These are phyloP conservation scores for Scyliorhinus canicula DNA, from an alignment of 2,797 vertebrate genomes.

Conservation along the genomic window DNA sequence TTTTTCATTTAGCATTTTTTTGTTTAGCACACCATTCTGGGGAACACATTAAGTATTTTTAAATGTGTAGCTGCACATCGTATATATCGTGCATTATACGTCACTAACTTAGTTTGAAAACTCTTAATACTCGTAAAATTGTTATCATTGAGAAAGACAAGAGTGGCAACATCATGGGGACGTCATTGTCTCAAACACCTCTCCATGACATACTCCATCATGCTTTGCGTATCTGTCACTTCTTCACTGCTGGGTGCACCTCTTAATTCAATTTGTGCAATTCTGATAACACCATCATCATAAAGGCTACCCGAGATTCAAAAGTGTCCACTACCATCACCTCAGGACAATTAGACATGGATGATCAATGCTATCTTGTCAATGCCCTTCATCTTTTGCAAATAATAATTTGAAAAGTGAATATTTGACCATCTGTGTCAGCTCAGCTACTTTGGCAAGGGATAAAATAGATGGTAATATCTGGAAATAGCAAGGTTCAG, in stretches of 20 bases:
- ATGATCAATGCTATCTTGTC: neutral
- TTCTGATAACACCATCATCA: neutral
- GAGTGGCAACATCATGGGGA: neutral
- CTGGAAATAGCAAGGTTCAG: neutral
- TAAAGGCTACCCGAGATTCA: neutral
- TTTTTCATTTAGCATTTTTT: neutral
- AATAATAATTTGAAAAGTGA: neutral
- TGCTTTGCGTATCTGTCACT: neutral
- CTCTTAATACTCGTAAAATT: neutral
- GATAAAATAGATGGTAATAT: neutral
- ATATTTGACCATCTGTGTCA: neutral
- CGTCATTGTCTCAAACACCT: neutral
- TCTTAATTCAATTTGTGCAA: neutral
- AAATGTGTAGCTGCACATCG: neutral
- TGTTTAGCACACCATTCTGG: neutral
- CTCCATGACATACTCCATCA: neutral
- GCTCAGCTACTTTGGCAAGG: neutral
- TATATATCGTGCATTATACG: neutral
- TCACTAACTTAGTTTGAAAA: neutral
- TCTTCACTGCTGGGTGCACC: neutral
- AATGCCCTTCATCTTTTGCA: neutral
- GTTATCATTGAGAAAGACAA: neutral
- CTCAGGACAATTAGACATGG: neutral
- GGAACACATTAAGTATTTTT: neutral
- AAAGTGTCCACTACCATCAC: neutral